Percentiles rank a stretch among this genome's conserved stretches.
phyloP scores from a whole-genome alignment of 2,113 vertebrate genomes.

The Gobius niger region DNA sequence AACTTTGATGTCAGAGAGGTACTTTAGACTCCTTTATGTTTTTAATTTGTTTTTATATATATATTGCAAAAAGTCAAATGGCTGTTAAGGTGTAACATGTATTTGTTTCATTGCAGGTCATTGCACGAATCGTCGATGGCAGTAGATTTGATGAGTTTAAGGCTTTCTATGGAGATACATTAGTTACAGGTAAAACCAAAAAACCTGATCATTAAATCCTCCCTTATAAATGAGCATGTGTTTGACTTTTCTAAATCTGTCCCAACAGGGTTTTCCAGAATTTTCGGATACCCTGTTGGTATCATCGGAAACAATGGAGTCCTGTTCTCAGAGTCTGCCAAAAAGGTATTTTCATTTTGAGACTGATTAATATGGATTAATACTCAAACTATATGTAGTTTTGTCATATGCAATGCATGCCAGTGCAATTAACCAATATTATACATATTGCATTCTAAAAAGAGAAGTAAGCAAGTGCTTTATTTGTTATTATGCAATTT shows the following conservation, averaged over 20 bases:
- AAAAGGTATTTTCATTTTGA: conserved; percentile 81
- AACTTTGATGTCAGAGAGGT: conserved; percentile 96
- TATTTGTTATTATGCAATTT: too few relatives aligned
- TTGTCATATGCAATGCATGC: too few relatives aligned
- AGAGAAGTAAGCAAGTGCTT: too few relatives aligned
- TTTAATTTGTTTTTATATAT: too few relatives aligned
- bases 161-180: conserved; percentile 95
- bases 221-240: neutral
- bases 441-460: too few relatives aligned
- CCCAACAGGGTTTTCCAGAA: conserved; percentile 89
- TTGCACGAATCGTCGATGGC: conserved; percentile 95
- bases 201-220: neutral
- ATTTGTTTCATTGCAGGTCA: conserved; percentile 81
- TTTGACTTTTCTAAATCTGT: conserved; percentile 7
- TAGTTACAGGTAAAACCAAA: conserved; percentile 86
- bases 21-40: neutral
- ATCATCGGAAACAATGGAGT: conserved; percentile 98
- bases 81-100: neutral
- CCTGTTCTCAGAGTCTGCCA: conserved; percentile 96
- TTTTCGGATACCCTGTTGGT: conserved; percentile 95
- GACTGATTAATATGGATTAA: neutral
- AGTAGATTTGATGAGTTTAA: conserved; percentile 98
- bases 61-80: neutral
- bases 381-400: too few relatives aligned
- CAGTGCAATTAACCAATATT: too few relatives aligned